Base-by-base conservation (phyloP, 1,140 invertebrate species). In the Drosophila lowei region DNA sequence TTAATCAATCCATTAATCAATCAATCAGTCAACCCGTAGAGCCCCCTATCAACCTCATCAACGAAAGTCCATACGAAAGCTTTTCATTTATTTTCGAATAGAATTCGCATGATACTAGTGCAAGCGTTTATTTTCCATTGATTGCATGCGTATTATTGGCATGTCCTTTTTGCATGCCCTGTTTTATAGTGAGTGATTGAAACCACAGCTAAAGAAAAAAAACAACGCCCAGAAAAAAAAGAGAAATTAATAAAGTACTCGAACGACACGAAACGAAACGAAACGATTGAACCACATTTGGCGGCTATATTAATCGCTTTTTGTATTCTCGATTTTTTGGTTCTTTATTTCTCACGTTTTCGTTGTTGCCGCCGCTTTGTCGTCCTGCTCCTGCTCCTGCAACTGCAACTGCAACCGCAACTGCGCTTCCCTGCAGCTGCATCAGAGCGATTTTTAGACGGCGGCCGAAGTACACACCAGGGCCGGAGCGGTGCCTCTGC, bases 401-500 rank as follows among this genome's bases (percentile, higher is more conserved):
- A 8, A 28, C 18, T n/a, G 28, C 28, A 25, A 48, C 18, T 41
- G 25, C 47, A n/a, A 7, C 52, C 7, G 28, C 38, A 21, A 48
- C 18, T 44, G 25, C 49, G 49, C 59, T 73, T 53, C 28, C 47
- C 21, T 93, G 91, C 93, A 94, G 93, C 93, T 94, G 93, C 93
- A 79, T 94, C 93, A 89, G 93, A 94, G 92, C 93, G 92, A 91
- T 94, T 92, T 93, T 94, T 93, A 91, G 92, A 92, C 92, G 93
- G 89, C 90, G 89, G 84, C 88, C 84, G 88, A 91, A 91, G 81
- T 91, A 90, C 85, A 88, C 90, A 90, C 75, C 90, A 91, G 85
- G 90, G 80, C 88, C 90, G 89, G 89, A 91, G 72, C 89, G 90
- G 72, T 91, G 90, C 79, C 83, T 91, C 89, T 91, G 90, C 65